Conservation (phyloP, 2,888 invertebrate species). For the Cyclophora albipunctata region DNA sequence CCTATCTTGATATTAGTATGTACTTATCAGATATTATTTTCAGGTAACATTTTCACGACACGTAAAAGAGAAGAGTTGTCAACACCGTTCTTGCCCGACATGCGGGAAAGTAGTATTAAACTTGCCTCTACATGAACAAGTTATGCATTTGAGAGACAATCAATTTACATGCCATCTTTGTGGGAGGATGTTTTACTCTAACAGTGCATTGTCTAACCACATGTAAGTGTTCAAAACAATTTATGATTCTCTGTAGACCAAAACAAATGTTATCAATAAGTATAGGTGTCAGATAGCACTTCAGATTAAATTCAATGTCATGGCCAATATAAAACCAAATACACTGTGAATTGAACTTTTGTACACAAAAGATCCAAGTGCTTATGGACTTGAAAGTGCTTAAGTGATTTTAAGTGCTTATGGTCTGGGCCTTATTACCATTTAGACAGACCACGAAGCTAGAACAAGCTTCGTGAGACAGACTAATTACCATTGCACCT, state of each 20-base stretch:
- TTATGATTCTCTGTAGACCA: neutral
- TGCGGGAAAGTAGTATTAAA: conserved; percentile 25
- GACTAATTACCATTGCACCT: no score
- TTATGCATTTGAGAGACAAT: conserved; percentile 17
- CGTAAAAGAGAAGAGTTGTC: conserved; percentile 13
- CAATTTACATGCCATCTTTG: conserved; percentile 25
- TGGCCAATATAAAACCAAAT: neutral
- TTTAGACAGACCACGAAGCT: no score
- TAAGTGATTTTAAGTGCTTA: no score
- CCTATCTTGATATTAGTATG: neutral
- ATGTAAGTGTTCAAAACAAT: conserved; percentile 11
- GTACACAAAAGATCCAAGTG: no score
- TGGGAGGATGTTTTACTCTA: conserved; percentile 23
- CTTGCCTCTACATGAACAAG: conserved; percentile 17
- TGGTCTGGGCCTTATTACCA: no score
- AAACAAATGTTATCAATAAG: neutral
- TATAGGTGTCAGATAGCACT: neutral
- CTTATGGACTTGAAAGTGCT: no score
- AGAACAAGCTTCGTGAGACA: no score
- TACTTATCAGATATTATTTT: neutral
- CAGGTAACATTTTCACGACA: conserved; percentile 18
- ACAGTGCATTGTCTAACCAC: conserved; percentile 20
- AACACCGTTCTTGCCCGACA: conserved; percentile 18
- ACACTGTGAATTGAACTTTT: neutral
- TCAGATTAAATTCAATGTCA: neutral